Conservation (phyloP, 2,113 vertebrate species). For the Sapajus apella region DNA sequence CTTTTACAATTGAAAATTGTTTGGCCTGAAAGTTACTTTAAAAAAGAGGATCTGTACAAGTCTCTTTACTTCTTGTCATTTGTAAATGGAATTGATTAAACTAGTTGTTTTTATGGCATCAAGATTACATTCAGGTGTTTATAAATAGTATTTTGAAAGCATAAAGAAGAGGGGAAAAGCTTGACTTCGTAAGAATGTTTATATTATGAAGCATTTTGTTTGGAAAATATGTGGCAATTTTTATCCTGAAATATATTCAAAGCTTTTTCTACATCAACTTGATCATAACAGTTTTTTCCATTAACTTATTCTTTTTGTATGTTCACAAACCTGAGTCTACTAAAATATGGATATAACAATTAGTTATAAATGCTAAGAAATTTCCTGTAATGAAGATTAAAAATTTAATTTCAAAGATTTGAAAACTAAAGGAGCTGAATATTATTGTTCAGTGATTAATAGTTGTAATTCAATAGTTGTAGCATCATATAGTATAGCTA, state of each 20-base stretch:
- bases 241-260: not conserved
- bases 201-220: not conserved
- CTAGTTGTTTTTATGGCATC: not conserved
- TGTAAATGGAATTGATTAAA: not conserved
- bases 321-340: not conserved
- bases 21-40: not conserved
- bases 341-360: not conserved
- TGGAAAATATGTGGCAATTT: not conserved
- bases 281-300: not conserved
- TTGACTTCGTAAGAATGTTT: not conserved
- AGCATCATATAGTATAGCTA: not conserved
- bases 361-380: not conserved
- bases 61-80: not conserved
- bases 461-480: not conserved
- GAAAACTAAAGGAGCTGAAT: not conserved
- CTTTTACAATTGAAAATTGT: not conserved
- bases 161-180: not conserved
- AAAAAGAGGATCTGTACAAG: not conserved
- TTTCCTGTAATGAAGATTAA: too few species aligned
- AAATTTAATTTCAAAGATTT: constrained; percentile 21
- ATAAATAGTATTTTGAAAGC: not conserved
- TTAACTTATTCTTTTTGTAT: not conserved
- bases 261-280: not conserved
- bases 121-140: not conserved
- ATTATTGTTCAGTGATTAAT: not conserved